Base-by-base conservation (phyloP, 2,113 vertebrate genomes). In the Coregonus clupeaformis region DNA sequence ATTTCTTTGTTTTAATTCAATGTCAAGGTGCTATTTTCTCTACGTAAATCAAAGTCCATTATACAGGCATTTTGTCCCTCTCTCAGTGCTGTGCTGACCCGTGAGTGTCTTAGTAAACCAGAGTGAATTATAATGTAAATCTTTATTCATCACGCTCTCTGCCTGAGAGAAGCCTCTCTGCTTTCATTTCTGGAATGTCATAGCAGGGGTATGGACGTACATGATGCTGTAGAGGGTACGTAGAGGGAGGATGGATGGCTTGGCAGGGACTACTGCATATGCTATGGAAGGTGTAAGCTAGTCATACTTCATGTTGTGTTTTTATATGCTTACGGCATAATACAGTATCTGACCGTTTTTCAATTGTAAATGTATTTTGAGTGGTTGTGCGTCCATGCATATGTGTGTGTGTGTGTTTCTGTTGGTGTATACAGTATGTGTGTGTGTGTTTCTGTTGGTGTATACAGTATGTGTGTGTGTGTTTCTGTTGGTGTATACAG, bases 91-190 rank as follows among this genome's bases (percentile, higher is more conserved):
- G 42, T 73, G 66, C 68, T 80, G 77, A 77, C 75, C 67, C 68
- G 57, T 47, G 27, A 85, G 68, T 70, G 47, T 55, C 72, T 72
- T 68, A 18, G 71, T 49, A 77, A 72, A 80, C 66, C 45, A 66
- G 30, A 73, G 69, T 52, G 71, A 74, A 77, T 78, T 78, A 76
- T 70, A 80, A 82, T 76, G 73, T 78, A 74, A 78, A 83, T 80
- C 71, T 72, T 75, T 72, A 80, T 76, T 76, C 66, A 73, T 65
- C 18, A 4, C 36, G 36, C 59, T 68, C 36, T 30, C 9, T 68
- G 36, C 24, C 14, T 49, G 47, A n/a, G 57, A 32, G n/a, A 69
- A 78, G 68, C 12, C 27, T 67, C 22, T 71, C 65, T 69, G 49
- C 47, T 42, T 25, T 18, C 30, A 52, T 64, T 30, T 77, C 72